Evolutionary conservation across 2,797 vertebrate species (phyloP).

Genomic region (Paedocypris micromegethes): DNA sequence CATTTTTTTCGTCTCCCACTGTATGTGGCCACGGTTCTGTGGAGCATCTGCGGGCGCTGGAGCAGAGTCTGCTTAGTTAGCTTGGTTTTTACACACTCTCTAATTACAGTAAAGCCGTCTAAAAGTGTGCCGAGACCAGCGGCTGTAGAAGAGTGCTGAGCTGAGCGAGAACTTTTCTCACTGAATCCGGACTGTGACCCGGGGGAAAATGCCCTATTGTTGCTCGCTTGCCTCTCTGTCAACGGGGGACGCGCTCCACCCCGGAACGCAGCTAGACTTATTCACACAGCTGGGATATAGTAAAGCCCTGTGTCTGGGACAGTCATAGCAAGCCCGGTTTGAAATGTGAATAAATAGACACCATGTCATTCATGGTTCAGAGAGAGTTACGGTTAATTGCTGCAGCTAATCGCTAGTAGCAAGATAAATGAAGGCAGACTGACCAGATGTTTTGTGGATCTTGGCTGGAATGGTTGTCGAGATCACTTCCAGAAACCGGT

Average conservation of each 20-base stretch:
- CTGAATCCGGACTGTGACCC: slow-evolving; percentile 10
- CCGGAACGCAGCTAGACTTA: slow-evolving; percentile 42
- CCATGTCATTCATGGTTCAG: slow-evolving; percentile 33
- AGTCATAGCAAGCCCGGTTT: slow-evolving; percentile 11
- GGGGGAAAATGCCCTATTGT: slow-evolving; percentile 45
- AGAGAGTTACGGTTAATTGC: slow-evolving; percentile 39
- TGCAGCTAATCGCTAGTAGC: slow-evolving; percentile 26
- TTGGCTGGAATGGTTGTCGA: slow-evolving; percentile 5
- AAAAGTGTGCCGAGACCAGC: slow-evolving; percentile 25
- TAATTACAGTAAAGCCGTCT: slow-evolving; percentile 47
- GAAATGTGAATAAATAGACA: slow-evolving; percentile 28
- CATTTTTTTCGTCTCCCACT: slow-evolving; percentile 22
- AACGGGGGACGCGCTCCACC: slow-evolving; percentile 36
- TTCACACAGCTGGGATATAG: slow-evolving; percentile 31
- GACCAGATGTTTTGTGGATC: slow-evolving; percentile 29
- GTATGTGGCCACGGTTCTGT: slow-evolving; percentile 40
- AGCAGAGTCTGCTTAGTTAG: slow-evolving; percentile 35
- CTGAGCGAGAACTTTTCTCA: slow-evolving; percentile 12
- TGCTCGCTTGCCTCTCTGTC: slow-evolving; percentile 15
- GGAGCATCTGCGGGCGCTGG: slow-evolving; percentile 17
- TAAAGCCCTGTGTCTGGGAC: not conserved
- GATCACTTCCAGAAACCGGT: slow-evolving; percentile 8
- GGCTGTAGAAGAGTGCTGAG: slow-evolving; percentile 12
- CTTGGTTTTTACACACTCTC: slow-evolving; percentile 39
- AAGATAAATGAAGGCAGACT: slow-evolving; percentile 33